Conservation (phyloP, 2,113 vertebrate genomes). For the Sander lucioperca region DNA sequence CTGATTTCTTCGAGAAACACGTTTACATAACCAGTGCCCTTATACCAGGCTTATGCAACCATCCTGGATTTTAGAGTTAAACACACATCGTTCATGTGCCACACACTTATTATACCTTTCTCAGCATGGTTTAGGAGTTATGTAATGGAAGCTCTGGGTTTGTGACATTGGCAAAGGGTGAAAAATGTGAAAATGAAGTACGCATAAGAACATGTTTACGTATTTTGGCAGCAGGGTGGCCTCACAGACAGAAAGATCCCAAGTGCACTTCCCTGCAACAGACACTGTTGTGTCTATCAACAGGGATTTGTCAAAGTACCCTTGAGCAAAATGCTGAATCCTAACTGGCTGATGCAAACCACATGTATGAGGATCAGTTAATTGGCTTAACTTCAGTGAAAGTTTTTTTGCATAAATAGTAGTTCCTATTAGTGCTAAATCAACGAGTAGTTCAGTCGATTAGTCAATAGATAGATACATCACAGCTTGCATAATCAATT, state of each 20-base stretch:
- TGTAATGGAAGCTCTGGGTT: not conserved
- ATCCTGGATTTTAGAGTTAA: not conserved
- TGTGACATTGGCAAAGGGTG: not conserved
- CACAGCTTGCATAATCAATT: too few relatives aligned
- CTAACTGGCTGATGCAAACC: not conserved
- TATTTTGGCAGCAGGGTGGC: not conserved
- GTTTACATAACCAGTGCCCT: slow-evolving; percentile 43
- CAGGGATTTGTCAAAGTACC: not conserved
- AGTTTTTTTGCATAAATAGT: not conserved
- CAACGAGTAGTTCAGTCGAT: too few relatives aligned
- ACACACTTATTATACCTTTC: slow-evolving; percentile 8
- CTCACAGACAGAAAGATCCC: not conserved
- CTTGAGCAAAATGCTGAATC: not conserved
- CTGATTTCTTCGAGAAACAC: slow-evolving; percentile 16
- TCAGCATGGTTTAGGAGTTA: slow-evolving; percentile 5
- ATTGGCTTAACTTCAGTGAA: not conserved
- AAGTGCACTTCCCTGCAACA: not conserved
- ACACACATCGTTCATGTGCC: slow-evolving; percentile 2
- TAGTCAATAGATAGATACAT: too few relatives aligned
- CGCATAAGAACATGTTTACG: not conserved
- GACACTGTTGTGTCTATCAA: not conserved
- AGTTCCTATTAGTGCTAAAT: not conserved
- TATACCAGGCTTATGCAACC: slow-evolving; percentile 29
- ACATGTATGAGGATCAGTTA: not conserved
- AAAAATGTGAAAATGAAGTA: not conserved